Base-by-base conservation (phyloP, 1,140 invertebrate genomes). In the Ooceraea biroi region DNA sequence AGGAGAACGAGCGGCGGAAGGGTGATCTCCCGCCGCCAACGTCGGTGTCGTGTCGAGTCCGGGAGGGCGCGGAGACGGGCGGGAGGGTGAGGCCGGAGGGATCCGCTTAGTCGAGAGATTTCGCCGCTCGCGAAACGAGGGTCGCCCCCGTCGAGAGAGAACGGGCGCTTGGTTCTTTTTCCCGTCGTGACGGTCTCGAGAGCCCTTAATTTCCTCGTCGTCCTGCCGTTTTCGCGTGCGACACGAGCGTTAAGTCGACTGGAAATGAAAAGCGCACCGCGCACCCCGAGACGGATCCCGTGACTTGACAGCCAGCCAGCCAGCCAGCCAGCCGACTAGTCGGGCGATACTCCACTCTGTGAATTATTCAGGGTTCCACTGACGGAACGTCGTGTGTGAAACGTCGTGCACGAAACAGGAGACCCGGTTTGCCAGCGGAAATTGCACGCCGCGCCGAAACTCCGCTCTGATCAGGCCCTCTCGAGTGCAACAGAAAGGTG, bases 361-460 rank as follows among this genome's bases (percentile, higher is more conserved):
- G 69, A 88, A 88, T 88, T 88, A 87, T 87, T 88, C 86, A 87
- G 69, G 73, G 68, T 55, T 93, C 92, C 91, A 90, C 92, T 91
- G 90, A 84, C 83, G 85, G 66, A 88, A 88, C 71, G 82, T 88
- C 85, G 88, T 86, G 87, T 90, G 74, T 14, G 71, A 52, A 48
- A 66, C 44, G 63, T 83, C 65, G 66, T 91, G 90, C 88, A 88
- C 88, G 90, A 90, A 86, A 89, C 90, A 85, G 80, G 86, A 71
- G 58, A 58, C 19, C 52, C 17, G 52, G 36, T 36, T 71, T 65
- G 50, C 76, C 46, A 17, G 25, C 52, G 27, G 52, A 71, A 80
- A 80, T 80, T 69, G 76, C n/a, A n/a, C 76, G 12, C 58, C 74
- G 25, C 58, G 71, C 73, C 58, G 46, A 52, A 66, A 77, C 73